These are phyloP conservation scores for Sardina pilchardus DNA, from an alignment of 2,113 vertebrate species.

Conservation along the genomic window DNA sequence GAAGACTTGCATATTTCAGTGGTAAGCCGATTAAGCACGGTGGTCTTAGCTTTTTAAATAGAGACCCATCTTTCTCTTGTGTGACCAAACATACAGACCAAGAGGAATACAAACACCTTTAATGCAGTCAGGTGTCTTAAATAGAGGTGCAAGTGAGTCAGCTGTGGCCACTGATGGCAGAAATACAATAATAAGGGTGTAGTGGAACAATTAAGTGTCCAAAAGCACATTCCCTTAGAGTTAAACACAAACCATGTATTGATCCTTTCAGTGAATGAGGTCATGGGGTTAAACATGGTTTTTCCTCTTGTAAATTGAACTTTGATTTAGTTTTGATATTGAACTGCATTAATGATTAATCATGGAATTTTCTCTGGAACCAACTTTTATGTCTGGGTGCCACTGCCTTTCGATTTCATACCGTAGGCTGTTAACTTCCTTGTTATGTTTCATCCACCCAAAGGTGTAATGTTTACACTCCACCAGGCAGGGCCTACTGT, in stretches of 20 bases:
- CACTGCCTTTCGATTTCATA: neutral
- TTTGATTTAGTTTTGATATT: neutral
- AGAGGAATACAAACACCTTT: neutral
- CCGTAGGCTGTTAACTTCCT: neutral
- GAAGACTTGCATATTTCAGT: conserved; percentile 30
- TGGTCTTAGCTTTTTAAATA: conserved; percentile 37
- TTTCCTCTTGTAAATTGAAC: neutral
- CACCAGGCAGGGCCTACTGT: neutral
- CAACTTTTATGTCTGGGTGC: neutral
- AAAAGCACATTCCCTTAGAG: neutral
- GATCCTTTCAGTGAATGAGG: neutral
- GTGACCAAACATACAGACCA: neutral
- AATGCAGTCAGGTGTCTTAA: neutral
- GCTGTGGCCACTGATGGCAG: neutral
- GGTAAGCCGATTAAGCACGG: conserved; percentile 46
- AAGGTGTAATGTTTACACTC: neutral
- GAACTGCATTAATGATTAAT: neutral
- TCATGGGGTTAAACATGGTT: neutral
- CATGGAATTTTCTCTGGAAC: neutral
- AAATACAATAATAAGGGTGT: neutral
- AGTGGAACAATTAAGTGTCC: neutral
- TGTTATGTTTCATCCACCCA: neutral
- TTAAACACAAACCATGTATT: neutral
- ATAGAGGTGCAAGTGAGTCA: neutral
- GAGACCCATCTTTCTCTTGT: neutral